Conservation (phyloP, 2,113 vertebrate species). For the Macquaria australasica region DNA sequence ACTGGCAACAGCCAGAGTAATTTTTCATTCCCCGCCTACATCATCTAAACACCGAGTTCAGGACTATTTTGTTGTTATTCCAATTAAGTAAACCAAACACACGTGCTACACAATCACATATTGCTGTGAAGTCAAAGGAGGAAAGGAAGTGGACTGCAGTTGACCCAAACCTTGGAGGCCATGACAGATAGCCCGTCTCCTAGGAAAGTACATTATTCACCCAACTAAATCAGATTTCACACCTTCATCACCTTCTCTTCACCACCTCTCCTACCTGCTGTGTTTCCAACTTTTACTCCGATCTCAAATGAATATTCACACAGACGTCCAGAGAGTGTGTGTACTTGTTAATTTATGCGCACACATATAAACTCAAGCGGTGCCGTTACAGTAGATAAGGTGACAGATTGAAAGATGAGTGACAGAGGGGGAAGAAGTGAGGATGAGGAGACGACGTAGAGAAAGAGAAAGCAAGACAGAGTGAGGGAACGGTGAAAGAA, state of each 20-base stretch:
- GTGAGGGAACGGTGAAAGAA: background rate
- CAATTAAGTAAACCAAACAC: background rate
- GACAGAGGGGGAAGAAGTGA: background rate
- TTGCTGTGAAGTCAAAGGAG: background rate
- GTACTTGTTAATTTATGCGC: background rate
- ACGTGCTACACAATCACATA: background rate
- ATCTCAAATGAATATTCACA: conserved; percentile 57
- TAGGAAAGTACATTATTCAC: conserved; percentile 33
- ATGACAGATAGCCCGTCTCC: conserved; percentile 4
- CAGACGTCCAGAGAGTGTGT: background rate
- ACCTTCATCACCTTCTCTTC: conserved; percentile 29
- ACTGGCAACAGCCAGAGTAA: background rate
- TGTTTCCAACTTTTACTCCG: conserved; percentile 5
- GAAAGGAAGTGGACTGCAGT: conserved; percentile 9
- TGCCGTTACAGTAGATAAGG: background rate
- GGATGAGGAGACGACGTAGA: background rate
- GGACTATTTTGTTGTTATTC: background rate
- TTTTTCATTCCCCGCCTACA: conserved; percentile 28
- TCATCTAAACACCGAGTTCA: background rate
- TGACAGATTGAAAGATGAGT: background rate
- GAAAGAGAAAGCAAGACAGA: background rate
- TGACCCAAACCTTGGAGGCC: background rate
- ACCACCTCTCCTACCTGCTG: background rate
- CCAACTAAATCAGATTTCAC: conserved; percentile 52
- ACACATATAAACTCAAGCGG: background rate